Conservation (phyloP, 2,113 vertebrate species). For the Gobio gobio region DNA sequence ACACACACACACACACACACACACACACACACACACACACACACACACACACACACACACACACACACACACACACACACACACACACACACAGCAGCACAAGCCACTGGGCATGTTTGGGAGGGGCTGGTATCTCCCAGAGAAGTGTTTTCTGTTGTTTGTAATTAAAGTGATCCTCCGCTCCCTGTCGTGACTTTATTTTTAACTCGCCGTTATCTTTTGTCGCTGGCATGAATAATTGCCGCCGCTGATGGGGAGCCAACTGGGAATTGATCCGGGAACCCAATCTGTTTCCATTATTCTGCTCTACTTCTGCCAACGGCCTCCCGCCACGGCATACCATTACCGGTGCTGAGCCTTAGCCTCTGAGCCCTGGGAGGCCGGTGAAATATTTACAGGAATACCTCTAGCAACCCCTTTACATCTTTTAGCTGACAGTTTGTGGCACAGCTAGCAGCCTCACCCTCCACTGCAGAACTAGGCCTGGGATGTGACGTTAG, state of each 20-base stretch:
- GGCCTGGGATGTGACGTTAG: not conserved
- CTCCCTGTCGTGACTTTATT: conserved; percentile 34
- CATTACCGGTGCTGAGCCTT: conserved; percentile 29
- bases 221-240: conserved; percentile 65
- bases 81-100: too few relatives aligned
- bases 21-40: too few relatives aligned
- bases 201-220: conserved; percentile 55
- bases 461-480: not conserved
- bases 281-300: conserved; percentile 62
- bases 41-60: too few relatives aligned
- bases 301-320: conserved; percentile 63
- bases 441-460: not conserved
- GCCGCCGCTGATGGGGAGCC: conserved; percentile 67
- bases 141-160: conserved; percentile 38
- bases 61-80: too few relatives aligned
- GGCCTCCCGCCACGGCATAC: conserved; percentile 8
- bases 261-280: conserved; percentile 65
- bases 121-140: conserved; percentile 16
- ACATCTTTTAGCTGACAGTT: not conserved
- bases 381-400: conserved; percentile 43
- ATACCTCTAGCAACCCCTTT: conserved; percentile 18
- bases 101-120: not conserved
- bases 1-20: too few relatives aligned
- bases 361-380: conserved; percentile 26
- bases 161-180: conserved; percentile 58